Percentiles rank a stretch among this genome's conserved stretches.
These are phyloP conservation scores for Festucalex cinctus DNA, from an alignment of 2,113 vertebrate genomes.

Conservation along the genomic window DNA sequence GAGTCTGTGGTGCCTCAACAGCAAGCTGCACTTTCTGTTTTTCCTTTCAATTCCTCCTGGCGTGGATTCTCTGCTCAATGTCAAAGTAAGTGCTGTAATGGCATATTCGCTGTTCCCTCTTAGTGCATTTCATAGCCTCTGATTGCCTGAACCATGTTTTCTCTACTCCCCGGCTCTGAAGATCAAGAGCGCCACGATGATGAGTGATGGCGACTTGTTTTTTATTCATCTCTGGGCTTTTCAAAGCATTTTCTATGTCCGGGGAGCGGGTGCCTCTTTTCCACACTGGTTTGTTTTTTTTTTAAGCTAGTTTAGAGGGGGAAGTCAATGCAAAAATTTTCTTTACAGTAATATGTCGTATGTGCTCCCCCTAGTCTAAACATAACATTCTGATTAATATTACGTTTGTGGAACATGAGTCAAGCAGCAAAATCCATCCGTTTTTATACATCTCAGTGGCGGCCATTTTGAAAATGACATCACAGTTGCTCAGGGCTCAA, in stretches of 20 bases:
- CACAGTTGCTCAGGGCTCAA: no score
- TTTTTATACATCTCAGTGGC: no score
- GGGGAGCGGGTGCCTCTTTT: slow-evolving; percentile 25
- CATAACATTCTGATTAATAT: no score
- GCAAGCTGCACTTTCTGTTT: slow-evolving; percentile 28
- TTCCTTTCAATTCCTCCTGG: slow-evolving; percentile 40
- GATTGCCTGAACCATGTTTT: slow-evolving; percentile 57
- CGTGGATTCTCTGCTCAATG: slow-evolving; percentile 51
- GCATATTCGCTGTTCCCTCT: slow-evolving; percentile 33
- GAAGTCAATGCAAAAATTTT: no score
- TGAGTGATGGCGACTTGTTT: slow-evolving; percentile 64
- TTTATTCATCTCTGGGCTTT: slow-evolving; percentile 60
- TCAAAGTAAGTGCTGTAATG: slow-evolving; percentile 52
- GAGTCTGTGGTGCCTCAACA: slow-evolving; percentile 26
- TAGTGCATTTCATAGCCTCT: slow-evolving; percentile 45
- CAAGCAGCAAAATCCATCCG: no score
- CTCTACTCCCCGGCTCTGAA: slow-evolving; percentile 41
- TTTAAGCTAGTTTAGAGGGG: no score
- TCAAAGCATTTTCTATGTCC: slow-evolving; percentile 28
- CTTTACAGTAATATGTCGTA: no score
- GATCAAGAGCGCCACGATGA: slow-evolving; percentile 54
- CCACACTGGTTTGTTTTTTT: slow-evolving; percentile 11
- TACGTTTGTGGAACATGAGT: no score
- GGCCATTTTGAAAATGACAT: no score
- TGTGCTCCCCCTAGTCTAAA: no score